Conservation (phyloP, 2,113 vertebrate genomes). For the Ranitomeya variabilis region DNA sequence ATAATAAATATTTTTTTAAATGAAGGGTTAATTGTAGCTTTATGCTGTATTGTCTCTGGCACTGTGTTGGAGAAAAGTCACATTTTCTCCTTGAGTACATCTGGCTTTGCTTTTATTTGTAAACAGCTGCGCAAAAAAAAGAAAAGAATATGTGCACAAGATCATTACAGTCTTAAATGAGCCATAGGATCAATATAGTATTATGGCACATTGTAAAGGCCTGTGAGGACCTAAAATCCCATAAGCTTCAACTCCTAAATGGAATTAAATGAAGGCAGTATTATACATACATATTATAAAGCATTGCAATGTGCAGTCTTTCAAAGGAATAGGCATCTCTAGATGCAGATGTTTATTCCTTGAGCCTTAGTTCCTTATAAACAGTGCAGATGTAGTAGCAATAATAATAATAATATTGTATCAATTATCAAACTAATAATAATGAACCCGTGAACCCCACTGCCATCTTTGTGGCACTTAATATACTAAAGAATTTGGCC, state of each 20-base stretch:
- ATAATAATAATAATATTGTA: conserved; percentile 26
- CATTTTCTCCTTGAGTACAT: conserved; percentile 37
- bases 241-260: conserved; percentile 49
- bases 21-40: conserved; percentile 20
- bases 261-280: conserved; percentile 57
- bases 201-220: conserved; percentile 58
- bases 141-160: conserved; percentile 13
- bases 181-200: conserved; percentile 51
- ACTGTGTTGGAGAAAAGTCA: conserved; percentile 39
- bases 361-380: conserved; percentile 53
- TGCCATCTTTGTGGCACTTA: conserved; percentile 17
- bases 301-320: conserved; percentile 58
- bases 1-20: conserved; percentile 20
- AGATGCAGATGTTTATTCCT: conserved; percentile 32
- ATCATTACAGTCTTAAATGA: conserved; percentile 47
- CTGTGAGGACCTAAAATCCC: conserved; percentile 51
- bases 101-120: conserved; percentile 36
- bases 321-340: conserved; percentile 42
- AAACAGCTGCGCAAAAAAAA: conserved; percentile 34
- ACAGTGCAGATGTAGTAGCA: conserved; percentile 59
- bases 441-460: not conserved
- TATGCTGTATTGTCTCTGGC: conserved; percentile 29
- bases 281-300: conserved; percentile 56
- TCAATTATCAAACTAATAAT: not conserved
- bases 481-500: not conserved